A percentile compares a stretch with the other conserved stretches of the same genome.
These are phyloP conservation scores for Sphaerophoria rueppellii DNA, from an alignment of 2,888 invertebrate species.

Conservation along the genomic window DNA sequence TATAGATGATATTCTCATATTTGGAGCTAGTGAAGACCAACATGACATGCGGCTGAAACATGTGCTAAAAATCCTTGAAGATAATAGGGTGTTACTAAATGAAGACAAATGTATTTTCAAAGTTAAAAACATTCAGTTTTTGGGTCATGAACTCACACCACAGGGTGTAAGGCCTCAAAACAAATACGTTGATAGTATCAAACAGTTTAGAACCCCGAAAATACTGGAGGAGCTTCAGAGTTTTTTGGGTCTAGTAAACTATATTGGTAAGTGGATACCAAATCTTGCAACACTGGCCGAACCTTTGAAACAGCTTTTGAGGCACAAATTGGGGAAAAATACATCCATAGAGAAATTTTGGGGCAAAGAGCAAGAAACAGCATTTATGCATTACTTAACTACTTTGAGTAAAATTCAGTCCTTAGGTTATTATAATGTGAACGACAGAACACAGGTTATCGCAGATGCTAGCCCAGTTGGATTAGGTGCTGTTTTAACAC, in stretches of 20 bases:
- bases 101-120: constrained; percentile 35
- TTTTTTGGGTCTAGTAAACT: constrained; percentile 29
- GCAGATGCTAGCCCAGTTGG: constrained; percentile 78
- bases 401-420: constrained; percentile 27
- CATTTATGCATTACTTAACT: constrained; percentile 27
- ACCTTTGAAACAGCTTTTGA: constrained; percentile 35
- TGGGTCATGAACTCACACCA: constrained; percentile 76
- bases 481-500: constrained; percentile 74
- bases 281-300: constrained; percentile 24
- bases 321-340: constrained; percentile 35
- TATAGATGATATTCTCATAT: constrained; percentile 78
- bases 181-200: constrained; percentile 26
- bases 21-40: constrained; percentile 10
- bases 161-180: constrained; percentile 75
- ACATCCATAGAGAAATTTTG: constrained; percentile 2
- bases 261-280: constrained; percentile 35
- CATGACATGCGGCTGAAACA: constrained; percentile 8
- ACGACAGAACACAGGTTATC: constrained; percentile 76
- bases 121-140: constrained; percentile 72
- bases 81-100: constrained; percentile 30
- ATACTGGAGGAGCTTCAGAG: constrained; percentile 33
- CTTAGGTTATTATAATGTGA: constrained; percentile 76
- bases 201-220: constrained; percentile 21
- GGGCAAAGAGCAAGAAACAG: constrained; percentile 33
- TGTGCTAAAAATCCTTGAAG: constrained; percentile 11